Conservation (phyloP, 2,113 vertebrate genomes). For the Physeter macrocephalus region DNA sequence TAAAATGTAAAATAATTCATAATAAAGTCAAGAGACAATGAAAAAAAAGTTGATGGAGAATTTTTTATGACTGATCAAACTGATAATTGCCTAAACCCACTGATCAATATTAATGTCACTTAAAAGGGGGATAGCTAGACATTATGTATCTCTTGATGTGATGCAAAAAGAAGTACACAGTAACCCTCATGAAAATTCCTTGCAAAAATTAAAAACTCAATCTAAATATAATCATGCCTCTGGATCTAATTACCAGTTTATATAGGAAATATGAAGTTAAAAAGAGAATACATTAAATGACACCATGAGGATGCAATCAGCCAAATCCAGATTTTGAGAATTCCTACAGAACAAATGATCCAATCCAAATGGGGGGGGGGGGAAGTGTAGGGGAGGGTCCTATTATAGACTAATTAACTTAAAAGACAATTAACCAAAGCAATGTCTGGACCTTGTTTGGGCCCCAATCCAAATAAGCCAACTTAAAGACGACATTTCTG, state of each 20-base stretch:
- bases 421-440: slow-evolving; percentile 9
- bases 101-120: background rate
- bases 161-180: background rate
- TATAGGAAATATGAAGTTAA: background rate
- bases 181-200: background rate
- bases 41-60: background rate
- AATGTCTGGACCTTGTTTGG: background rate
- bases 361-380: background rate
- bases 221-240: background rate
- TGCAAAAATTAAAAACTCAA: background rate
- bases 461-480: background rate
- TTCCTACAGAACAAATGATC: background rate
- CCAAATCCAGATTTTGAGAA: background rate
- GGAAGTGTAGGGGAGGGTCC: no score
- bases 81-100: background rate
- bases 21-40: background rate
- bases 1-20: background rate
- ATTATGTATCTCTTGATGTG: background rate
- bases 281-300: background rate
- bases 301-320: background rate
- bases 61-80: background rate
- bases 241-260: background rate
- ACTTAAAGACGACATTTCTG: background rate
- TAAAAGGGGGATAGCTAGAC: background rate
- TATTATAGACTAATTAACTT: background rate